phyloP scores from a whole-genome alignment of 1,140 invertebrate genomes.

The Megalopta genalis region DNA sequence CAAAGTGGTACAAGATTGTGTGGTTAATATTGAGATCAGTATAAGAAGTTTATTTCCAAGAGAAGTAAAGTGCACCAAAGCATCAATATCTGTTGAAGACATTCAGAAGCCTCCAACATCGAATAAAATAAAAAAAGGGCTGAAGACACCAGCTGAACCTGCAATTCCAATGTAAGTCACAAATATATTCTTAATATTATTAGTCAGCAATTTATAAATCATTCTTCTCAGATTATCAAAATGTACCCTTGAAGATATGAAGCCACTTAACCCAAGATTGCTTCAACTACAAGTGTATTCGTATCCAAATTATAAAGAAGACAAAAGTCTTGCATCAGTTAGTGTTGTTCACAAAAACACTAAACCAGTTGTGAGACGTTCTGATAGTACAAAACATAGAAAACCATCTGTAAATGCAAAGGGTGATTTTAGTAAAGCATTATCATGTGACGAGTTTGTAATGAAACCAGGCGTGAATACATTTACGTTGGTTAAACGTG shows the following conservation, averaged over 20 bases:
- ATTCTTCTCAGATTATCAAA: constrained; percentile 74
- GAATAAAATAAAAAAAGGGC: constrained; percentile 64
- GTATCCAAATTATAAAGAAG: constrained; percentile 89
- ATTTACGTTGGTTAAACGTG: constrained; percentile 82
- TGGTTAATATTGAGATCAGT: constrained; percentile 81
- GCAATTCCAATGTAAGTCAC: constrained; percentile 69
- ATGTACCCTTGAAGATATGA: constrained; percentile 80
- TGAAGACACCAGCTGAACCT: constrained; percentile 61
- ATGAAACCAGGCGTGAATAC: constrained; percentile 88
- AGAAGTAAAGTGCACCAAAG: constrained; percentile 80
- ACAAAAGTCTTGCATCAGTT: constrained; percentile 86
- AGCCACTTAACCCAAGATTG: constrained; percentile 81
- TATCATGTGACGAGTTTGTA: constrained; percentile 81
- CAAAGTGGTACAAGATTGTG: constrained; percentile 81
- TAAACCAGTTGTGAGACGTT: constrained; percentile 80
- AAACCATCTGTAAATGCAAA: constrained; percentile 80
- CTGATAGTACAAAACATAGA: constrained; percentile 82
- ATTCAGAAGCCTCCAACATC: constrained; percentile 64
- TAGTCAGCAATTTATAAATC: constrained; percentile 7
- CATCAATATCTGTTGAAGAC: constrained; percentile 80
- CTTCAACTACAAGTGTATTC: constrained; percentile 84
- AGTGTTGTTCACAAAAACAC: constrained; percentile 82
- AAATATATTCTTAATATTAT: background rate
- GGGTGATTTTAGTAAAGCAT: constrained; percentile 84
- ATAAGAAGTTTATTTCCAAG: constrained; percentile 83